Evolutionary conservation across 2,888 invertebrate genomes (phyloP), one percentile per base, ranked within the genome.

Genomic region (Quadriops clusia): DNA sequence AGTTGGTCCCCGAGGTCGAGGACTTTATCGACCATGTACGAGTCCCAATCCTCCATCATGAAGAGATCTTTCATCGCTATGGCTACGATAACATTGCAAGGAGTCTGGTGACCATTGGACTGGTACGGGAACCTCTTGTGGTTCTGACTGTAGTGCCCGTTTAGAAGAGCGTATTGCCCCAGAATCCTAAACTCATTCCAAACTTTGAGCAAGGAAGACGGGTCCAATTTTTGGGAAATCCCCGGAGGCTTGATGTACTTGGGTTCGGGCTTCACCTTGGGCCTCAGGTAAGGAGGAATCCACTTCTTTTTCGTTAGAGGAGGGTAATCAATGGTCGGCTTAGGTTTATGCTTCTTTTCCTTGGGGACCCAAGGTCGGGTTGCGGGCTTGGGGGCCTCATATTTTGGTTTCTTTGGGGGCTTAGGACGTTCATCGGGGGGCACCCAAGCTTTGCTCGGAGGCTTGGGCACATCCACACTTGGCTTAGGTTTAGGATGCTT

Each of bases 41-140:
- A 61, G 1, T 65, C 67, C 77, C 77, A 77, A 29, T 63, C 62
- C 30, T 65, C 61, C 26, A 70, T 68, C 36, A 67, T 65, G 46
- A 63, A 65, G 35, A 70, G 61, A 42, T 66, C 64, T 0, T 70
- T 65, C 38, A 69, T 58, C 17, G 67, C 64, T 38, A 68, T 67
- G 2, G 70, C 67, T 56, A 70, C 65, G 2, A 70, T 64, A 34
- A 68, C 68, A 60, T 68, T 69, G 2, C 30, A 34, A 16, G 40
- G 40, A 54, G 58, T 51, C 54, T 60, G 60, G 17, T 45, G 41
- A 22, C 57, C 59, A 32, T 54, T 57, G 12, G 49, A 43, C 27
- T 42, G 48, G 15, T 42, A 43, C 3, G 28, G 31, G 36, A 49
- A 60, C 28, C 49, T 50, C 31, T 49, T 52, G 30, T 55, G 45